Evolutionary conservation across 2,797 vertebrate species (phyloP).

Genomic region (Poeciliopsis presidionis): DNA sequence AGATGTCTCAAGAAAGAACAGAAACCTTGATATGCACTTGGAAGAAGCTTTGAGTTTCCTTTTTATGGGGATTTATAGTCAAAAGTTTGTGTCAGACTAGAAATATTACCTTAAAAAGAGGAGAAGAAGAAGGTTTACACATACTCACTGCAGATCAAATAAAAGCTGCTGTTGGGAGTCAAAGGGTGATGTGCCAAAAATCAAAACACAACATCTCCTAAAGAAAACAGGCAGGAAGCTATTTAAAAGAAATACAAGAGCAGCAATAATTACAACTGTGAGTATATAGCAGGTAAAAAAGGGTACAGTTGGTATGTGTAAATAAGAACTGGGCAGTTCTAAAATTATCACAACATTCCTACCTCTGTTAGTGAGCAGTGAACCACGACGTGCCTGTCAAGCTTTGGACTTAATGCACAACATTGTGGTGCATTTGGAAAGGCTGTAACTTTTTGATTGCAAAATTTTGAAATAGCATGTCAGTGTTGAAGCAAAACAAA

Average conservation of each 20-base stretch:
- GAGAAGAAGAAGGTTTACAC: constrained; percentile 21
- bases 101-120: constrained; percentile 40
- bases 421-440: background rate
- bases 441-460: background rate
- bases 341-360: constrained; percentile 30
- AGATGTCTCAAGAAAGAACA: constrained; percentile 61
- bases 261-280: constrained; percentile 47
- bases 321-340: constrained; percentile 49
- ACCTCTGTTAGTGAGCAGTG: constrained; percentile 28
- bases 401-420: background rate
- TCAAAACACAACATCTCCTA: constrained; percentile 36
- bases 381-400: background rate
- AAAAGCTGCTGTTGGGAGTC: constrained; percentile 57
- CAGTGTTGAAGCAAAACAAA: background rate
- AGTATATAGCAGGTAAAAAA: constrained; percentile 40
- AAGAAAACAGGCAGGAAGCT: constrained; percentile 48
- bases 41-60: constrained; percentile 45
- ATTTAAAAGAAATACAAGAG: constrained; percentile 61
- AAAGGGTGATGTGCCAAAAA: constrained; percentile 34
- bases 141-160: constrained; percentile 57
- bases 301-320: constrained; percentile 5
- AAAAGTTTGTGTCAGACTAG: constrained; percentile 57
- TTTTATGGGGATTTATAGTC: constrained; percentile 58
- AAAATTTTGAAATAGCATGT: background rate
- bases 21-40: constrained; percentile 45